Evolutionary conservation across 92 coral and sea anemone species (phyloP).

Genomic region (Anthopleura xanthogrammica): DNA sequence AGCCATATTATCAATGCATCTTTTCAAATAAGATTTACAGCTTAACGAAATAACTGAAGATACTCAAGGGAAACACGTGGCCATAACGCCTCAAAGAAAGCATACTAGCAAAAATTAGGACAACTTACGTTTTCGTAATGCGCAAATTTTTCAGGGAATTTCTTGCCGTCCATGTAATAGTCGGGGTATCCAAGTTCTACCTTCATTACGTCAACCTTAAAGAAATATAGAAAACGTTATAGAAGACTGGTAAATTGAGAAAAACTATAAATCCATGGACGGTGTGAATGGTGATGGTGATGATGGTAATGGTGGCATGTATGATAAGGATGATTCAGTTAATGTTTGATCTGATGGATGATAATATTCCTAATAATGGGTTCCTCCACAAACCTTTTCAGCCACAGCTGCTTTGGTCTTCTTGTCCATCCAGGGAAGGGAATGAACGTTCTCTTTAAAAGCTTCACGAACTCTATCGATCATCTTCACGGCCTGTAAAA

Average conservation of each 20-base stretch:
- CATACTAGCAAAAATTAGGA: no score
- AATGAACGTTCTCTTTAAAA: conserved; percentile 87
- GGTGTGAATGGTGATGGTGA: no score
- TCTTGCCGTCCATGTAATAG: conserved; percentile 64
- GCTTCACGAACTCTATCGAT: conserved; percentile 87
- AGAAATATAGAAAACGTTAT: not conserved
- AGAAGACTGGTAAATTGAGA: not conserved
- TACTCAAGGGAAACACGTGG: no score
- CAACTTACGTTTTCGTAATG: conserved; percentile 73
- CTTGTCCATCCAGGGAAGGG: conserved; percentile 92
- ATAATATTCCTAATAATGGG: no score
- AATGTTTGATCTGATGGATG: no score
- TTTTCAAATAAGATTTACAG: no score
- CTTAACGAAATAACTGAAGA: no score
- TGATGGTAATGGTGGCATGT: no score
- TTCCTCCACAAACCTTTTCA: conserved; percentile 62
- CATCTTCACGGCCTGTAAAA: conserved; percentile 82
- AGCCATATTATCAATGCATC: no score
- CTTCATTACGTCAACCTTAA: conserved; percentile 94
- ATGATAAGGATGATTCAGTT: no score
- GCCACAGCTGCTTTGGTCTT: conserved; percentile 73
- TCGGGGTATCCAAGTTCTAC: conserved; percentile 92
- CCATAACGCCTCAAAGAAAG: no score
- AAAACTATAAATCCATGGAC: no score
- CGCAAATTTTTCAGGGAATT: conserved; percentile 72